Base-by-base conservation (phyloP, 2,113 vertebrate species). In the Orthonyx spaldingii region DNA sequence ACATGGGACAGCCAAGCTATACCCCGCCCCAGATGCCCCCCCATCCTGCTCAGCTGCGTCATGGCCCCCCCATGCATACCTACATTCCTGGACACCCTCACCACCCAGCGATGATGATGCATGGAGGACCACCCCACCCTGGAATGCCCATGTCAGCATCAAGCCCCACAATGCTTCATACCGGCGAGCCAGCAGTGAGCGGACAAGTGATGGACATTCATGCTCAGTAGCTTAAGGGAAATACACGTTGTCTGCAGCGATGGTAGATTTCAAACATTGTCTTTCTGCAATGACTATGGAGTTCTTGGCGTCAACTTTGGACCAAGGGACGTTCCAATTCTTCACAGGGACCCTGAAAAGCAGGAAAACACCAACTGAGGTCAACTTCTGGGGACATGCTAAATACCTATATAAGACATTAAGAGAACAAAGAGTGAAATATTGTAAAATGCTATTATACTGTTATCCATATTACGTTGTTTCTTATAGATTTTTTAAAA, bases 401-500 rank as follows among this genome's bases (percentile, higher is more conserved):
- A 98, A 99, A 99, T 99, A 99, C 98, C 98, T 98, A 98, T 98
- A 98, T 99, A 98, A 99, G 99, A 99, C 99, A 98, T 98, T 98
- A 98, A 98, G 98, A 98, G 98, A 99, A 98, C 98, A 99, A 98
- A 99, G 98, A 99, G 98, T 98, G 99, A 99, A 99, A 98, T 99
- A 99, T 99, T 99, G 99, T 99, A 99, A 97, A 99, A 99, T 99
- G 99, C 98, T 99, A 99, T 99, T 99, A 99, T 99, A 99, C 99
- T 99, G 99, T 99, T 99, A 99, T 99, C 99, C 99, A 99, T 99
- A 99, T 99, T 99, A 99, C 98, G 98, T 99, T 99, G 99, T 99
- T 99, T 99, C 99, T 99, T 99, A 99, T 99, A 99, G 99, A 99
- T 99, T 99, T 99, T 99, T 99, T 99, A 98, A 98, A 99, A 99